Conservation (phyloP, 2,888 invertebrate species). For the Caenorhabditis zanzibari region DNA sequence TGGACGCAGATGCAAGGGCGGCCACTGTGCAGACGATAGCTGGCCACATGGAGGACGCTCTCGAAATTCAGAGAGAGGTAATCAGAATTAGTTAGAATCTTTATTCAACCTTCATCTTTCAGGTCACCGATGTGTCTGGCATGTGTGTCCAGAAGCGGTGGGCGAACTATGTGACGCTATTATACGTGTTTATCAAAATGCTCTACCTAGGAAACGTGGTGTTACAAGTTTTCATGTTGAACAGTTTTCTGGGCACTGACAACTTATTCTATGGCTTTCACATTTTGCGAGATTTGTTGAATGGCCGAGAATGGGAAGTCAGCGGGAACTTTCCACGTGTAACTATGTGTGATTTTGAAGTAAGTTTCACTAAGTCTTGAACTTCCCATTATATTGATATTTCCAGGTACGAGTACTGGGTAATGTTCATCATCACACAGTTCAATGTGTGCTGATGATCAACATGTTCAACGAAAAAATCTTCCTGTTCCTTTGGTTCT, state of each 20-base stretch:
- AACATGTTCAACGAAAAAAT: slow-evolving; percentile 83
- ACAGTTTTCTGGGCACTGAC: slow-evolving; percentile 84
- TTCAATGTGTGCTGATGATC: slow-evolving; percentile 84
- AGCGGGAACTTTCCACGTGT: slow-evolving; percentile 84
- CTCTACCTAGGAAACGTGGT: slow-evolving; percentile 84
- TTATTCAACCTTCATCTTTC: slow-evolving; percentile 22
- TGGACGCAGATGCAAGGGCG: slow-evolving; percentile 83
- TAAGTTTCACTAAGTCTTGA: slow-evolving; percentile 22
- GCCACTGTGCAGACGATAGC: slow-evolving; percentile 84
- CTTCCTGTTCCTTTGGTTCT: slow-evolving; percentile 84
- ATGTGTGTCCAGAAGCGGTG: slow-evolving; percentile 84
- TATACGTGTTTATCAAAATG: slow-evolving; percentile 84
- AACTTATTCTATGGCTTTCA: slow-evolving; percentile 84
- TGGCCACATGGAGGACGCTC: slow-evolving; percentile 84
- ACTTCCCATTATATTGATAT: background rate
- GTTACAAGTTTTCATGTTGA: slow-evolving; percentile 83
- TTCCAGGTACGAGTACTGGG: slow-evolving; percentile 84
- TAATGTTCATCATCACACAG: slow-evolving; percentile 84
- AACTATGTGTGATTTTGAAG: slow-evolving; percentile 84
- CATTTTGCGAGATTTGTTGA: slow-evolving; percentile 83
- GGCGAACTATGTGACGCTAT: slow-evolving; percentile 84
- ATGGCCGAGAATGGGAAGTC: slow-evolving; percentile 84
- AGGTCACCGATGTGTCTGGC: slow-evolving; percentile 83
- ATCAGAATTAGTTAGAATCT: background rate
- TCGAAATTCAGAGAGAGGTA: slow-evolving; percentile 83